A percentile compares a stretch with the other conserved stretches of the same genome.
Evolutionary conservation across 2,113 vertebrate genomes (phyloP).

Genomic region (Fregetta grallaria): DNA sequence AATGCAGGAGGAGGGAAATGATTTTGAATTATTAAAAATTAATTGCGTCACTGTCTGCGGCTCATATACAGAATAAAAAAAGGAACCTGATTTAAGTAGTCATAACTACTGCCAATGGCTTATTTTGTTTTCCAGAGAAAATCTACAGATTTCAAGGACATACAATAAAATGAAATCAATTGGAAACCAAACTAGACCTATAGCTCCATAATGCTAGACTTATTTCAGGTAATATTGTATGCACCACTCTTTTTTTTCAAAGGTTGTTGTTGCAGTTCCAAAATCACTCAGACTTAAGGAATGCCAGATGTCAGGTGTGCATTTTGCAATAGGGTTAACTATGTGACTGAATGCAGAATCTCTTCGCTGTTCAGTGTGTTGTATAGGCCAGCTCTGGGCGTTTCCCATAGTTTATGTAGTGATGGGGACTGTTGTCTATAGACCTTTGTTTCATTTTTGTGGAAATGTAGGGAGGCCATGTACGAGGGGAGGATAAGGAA

Average conservation of each 20-base stretch:
- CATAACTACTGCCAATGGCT: background rate
- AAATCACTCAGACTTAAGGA: background rate
- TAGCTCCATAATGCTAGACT: background rate
- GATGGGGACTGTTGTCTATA: background rate
- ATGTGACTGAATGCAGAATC: background rate
- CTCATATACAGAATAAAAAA: background rate
- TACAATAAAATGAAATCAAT: background rate
- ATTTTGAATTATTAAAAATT: slow-evolving; percentile 21
- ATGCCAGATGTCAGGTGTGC: background rate
- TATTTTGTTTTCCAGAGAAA: background rate
- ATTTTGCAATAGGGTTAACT: background rate
- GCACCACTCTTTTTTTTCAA: background rate
- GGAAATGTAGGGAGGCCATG: background rate
- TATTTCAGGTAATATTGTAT: background rate
- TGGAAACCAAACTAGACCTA: background rate
- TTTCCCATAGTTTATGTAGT: background rate
- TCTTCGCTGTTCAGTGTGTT: background rate
- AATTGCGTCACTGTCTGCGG: background rate
- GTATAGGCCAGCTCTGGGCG: background rate
- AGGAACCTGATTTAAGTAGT: background rate
- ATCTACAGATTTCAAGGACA: background rate
- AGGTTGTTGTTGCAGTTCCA: background rate
- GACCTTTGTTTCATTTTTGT: background rate
- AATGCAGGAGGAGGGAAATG: background rate
- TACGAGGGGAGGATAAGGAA: background rate